These are phyloP conservation scores for Okapia johnstoni DNA, from an alignment of 2,113 vertebrate species.

Conservation along the genomic window DNA sequence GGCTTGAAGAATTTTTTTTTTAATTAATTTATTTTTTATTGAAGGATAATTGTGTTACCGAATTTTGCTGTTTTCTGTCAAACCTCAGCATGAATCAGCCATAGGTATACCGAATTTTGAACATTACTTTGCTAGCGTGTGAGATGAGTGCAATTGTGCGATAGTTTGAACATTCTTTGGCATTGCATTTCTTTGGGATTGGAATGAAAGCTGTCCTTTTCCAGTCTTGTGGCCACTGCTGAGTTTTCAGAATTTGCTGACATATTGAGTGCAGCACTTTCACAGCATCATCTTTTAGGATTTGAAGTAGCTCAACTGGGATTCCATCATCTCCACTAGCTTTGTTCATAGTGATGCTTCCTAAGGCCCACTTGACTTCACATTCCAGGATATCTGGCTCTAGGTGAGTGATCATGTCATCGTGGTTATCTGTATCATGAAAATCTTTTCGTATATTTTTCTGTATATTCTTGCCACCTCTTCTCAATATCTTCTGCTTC, in stretches of 20 bases:
- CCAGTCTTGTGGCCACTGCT: neutral
- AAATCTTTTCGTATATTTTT: neutral
- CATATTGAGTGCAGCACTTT: neutral
- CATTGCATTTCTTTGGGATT: neutral
- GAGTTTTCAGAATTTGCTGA: neutral
- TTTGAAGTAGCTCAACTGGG: neutral
- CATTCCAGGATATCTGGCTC: neutral
- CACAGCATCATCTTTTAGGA: neutral
- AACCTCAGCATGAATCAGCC: neutral
- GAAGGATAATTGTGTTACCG: neutral
- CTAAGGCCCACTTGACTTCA: neutral
- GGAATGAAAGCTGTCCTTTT: rapidly evolving
- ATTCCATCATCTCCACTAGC: neutral
- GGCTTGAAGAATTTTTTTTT: neutral
- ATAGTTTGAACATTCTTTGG: neutral
- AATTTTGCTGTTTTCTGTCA: neutral
- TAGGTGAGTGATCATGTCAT: neutral
- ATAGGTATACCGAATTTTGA: neutral
- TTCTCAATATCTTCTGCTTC: neutral
- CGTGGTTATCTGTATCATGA: neutral
- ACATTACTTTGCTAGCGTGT: neutral
- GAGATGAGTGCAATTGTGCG: neutral
- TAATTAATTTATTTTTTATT: neutral
- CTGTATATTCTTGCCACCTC: neutral
- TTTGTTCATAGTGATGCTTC: neutral